Evolutionary conservation across 2,797 vertebrate genomes (phyloP), one percentile per base, ranked within the genome.

Genomic region (Macropus fuliginosus): DNA sequence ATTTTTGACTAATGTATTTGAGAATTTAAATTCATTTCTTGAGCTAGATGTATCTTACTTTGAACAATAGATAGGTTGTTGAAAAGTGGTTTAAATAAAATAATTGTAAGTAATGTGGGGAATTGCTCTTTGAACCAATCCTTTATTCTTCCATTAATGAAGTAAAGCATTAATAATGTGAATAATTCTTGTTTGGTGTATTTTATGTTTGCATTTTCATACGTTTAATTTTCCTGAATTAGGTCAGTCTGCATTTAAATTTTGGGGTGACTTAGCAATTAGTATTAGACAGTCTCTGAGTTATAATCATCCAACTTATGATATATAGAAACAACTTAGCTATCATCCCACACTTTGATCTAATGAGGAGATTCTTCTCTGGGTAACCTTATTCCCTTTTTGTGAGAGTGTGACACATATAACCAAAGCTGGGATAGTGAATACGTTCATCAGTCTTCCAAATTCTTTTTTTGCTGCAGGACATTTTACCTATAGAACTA

Each of bases 21-120:
- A 94, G 92, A 97, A 34, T 55, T 89, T 28, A 94, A 95, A 93
- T 18, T 94, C 40, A 81, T 27, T 96, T 93, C 55, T 96, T 94
- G 11, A 54, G 28, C 56, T 46, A 13, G 54, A 55, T 0, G 9
- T 3, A 56, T 16, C 91, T 96, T 4, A 66, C 11, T 87, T 87
- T 91, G 92, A 94, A 56, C 27, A 89, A 31, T 94, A 62, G 16
- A 11, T 95, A 6, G 34, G 91, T 92, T 16, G 4, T 40, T 66
- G 12, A 62, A 92, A 93, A 91, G 4, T 31, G 62, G 3, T 34
- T 16, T 66, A n/a, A 74, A 59, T 59, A 16, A 62, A 14, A 62
- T 34, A 62, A 34, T 62, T 91, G 87, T 92, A 46, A 94, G 92
- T 91, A 74, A 46, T 87, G 10, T 81, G 40, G 40, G 21, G 21